A percentile compares a stretch with the other conserved stretches of the same genome.
These are phyloP conservation scores for Sternarchorhynchus goeldii DNA, from an alignment of 2,797 vertebrate genomes.

Conservation along the genomic window DNA sequence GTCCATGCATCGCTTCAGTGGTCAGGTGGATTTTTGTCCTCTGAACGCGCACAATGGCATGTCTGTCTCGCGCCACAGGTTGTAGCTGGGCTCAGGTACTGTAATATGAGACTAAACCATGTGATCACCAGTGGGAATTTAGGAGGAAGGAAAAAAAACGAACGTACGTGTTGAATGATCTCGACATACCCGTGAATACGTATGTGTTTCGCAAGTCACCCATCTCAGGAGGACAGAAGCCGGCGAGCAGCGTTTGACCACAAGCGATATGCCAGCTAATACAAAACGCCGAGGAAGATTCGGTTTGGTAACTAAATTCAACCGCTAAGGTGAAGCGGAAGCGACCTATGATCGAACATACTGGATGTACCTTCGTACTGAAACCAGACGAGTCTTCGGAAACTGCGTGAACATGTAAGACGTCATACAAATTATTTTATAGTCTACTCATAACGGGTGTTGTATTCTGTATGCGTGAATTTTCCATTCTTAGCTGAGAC, in stretches of 20 bases:
- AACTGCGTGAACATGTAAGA: conserved; percentile 4
- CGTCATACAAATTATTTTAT: neutral
- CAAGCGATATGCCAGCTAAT: neutral
- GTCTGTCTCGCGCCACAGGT: conserved; percentile 72
- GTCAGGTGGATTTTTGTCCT: conserved; percentile 51
- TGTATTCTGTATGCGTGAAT: no score
- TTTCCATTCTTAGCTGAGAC: no score
- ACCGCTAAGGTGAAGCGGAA: conserved; percentile 73
- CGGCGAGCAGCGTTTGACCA: conserved; percentile 17
- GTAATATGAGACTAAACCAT: conserved; percentile 76
- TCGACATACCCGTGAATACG: neutral
- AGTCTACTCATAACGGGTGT: no score
- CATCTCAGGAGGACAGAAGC: neutral
- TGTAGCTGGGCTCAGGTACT: conserved; percentile 75
- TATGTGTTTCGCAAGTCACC: no score
- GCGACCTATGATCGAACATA: conserved; percentile 37
- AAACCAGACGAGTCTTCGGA: neutral
- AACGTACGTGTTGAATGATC: conserved; percentile 19
- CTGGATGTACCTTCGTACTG: conserved; percentile 7
- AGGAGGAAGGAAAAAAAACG: conserved; percentile 56
- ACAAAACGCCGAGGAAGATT: conserved; percentile 8
- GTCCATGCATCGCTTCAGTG: conserved; percentile 51
- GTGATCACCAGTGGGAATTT: conserved; percentile 70
- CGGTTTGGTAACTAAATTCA: conserved; percentile 9
- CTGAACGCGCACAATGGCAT: conserved; percentile 68